These are phyloP conservation scores for Drosophila acutilabella DNA, from an alignment of 2,888 invertebrate genomes.

Conservation along the genomic window DNA sequence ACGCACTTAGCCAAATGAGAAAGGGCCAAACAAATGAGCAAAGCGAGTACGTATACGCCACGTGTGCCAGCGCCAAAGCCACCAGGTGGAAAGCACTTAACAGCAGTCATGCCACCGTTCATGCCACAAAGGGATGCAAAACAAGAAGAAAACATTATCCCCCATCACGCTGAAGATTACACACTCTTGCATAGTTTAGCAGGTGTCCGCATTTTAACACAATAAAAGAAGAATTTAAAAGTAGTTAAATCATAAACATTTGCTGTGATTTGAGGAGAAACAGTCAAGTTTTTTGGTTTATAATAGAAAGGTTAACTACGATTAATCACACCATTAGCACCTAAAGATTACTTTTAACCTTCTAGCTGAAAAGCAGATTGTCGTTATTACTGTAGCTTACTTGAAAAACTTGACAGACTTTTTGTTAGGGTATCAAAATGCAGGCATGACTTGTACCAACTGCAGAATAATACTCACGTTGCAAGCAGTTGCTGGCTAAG, in stretches of 20 bases:
- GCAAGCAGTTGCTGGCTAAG: slow-evolving; percentile 48
- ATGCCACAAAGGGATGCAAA: slow-evolving; percentile 36
- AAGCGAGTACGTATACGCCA: slow-evolving; percentile 47
- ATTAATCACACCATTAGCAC: too few species aligned
- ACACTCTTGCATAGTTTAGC: neutral
- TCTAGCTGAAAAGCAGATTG: too few species aligned
- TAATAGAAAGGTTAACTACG: too few species aligned
- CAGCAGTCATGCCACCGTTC: slow-evolving; percentile 26
- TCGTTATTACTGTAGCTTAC: too few species aligned
- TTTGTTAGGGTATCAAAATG: slow-evolving; percentile 24
- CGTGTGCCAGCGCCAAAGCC: slow-evolving; percentile 51
- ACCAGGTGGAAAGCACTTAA: slow-evolving; percentile 75
- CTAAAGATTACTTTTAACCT: too few species aligned
- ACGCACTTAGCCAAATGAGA: slow-evolving; percentile 82
- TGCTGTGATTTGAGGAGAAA: too few species aligned
- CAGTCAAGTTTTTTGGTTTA: too few species aligned
- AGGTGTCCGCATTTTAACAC: neutral
- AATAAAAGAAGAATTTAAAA: too few species aligned
- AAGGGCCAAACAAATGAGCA: slow-evolving; percentile 75
- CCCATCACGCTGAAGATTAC: neutral
- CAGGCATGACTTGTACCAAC: slow-evolving; percentile 19
- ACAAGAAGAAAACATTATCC: slow-evolving; percentile 28
- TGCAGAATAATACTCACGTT: slow-evolving; percentile 46
- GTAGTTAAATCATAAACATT: too few species aligned
- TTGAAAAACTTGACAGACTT: too few species aligned